Percentiles rank a stretch among this genome's conserved stretches.
These are phyloP conservation scores for Glossosoma conforme DNA, from an alignment of 1,140 invertebrate genomes.

Conservation along the genomic window DNA sequence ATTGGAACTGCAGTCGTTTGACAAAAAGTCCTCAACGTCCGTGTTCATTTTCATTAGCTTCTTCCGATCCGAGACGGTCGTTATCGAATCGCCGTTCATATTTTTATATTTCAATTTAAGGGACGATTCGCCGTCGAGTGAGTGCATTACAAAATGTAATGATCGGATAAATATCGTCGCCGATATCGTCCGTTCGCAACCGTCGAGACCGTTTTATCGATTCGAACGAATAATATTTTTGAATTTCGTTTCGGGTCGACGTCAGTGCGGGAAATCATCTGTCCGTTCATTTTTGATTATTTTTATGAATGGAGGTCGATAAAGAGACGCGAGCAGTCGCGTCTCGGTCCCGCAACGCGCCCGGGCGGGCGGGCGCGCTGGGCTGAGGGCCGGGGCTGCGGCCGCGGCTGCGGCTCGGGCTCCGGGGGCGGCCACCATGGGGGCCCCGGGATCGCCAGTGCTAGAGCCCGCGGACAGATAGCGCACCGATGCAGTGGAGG, in stretches of 20 bases:
- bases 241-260: too few species aligned
- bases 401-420: constrained; percentile 39
- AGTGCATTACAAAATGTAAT: too few species aligned
- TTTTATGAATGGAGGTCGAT: too few species aligned
- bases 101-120: too few species aligned
- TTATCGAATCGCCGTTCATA: too few species aligned
- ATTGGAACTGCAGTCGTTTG: background rate
- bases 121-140: too few species aligned
- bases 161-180: too few species aligned
- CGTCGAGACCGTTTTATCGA: background rate
- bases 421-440: constrained; percentile 35
- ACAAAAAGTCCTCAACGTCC: background rate
- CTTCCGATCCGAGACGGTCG: too few species aligned
- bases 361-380: constrained; percentile 6
- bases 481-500: constrained; percentile 61
- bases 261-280: too few species aligned
- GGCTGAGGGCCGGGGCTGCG: background rate
- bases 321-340: too few species aligned
- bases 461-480: constrained; percentile 37
- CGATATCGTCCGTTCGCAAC: background rate
- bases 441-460: constrained; percentile 30
- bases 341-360: background rate
- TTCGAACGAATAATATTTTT: too few species aligned
- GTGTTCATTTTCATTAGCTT: background rate
- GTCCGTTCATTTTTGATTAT: too few species aligned